These are phyloP conservation scores for Scomber scombrus DNA, from an alignment of 2,113 vertebrate species.

Conservation along the genomic window DNA sequence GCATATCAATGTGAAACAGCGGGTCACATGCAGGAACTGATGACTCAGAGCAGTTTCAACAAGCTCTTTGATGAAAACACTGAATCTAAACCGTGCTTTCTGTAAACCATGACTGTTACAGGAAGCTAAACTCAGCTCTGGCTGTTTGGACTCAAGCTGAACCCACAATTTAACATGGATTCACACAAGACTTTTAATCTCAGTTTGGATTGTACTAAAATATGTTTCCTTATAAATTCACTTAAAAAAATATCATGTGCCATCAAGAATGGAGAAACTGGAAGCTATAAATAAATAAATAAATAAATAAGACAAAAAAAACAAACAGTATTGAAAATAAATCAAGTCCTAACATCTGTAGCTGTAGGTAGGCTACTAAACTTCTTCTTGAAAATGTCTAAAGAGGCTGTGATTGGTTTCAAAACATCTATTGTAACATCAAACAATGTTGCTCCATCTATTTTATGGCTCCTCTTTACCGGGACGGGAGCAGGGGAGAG, in stretches of 20 bases:
- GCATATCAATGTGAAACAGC: conserved; percentile 5
- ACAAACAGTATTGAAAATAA: conserved; percentile 4
- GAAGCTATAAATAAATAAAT: neutral
- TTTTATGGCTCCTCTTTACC: conserved; percentile 69
- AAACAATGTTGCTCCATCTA: conserved; percentile 73
- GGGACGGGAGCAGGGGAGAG: conserved; percentile 33
- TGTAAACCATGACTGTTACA: conserved; percentile 51
- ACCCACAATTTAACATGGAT: neutral
- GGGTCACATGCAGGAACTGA: conserved; percentile 43
- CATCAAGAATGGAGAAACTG: neutral
- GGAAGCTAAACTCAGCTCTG: conserved; percentile 32
- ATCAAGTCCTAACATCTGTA: neutral
- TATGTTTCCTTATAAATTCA: neutral
- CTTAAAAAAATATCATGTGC: neutral
- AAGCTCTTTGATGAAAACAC: conserved; percentile 46
- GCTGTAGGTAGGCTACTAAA: neutral
- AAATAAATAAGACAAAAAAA: neutral
- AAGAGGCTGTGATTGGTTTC: conserved; percentile 39
- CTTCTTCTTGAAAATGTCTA: neutral
- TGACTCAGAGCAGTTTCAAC: conserved; percentile 51
- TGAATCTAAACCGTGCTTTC: conserved; percentile 17
- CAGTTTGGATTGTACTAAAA: neutral
- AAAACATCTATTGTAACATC: conserved; percentile 68
- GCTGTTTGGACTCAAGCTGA: conserved; percentile 12
- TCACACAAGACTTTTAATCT: conserved; percentile 7